These are phyloP conservation scores for Odocoileus virginianus DNA, from an alignment of 2,113 vertebrate species.

Conservation along the genomic window DNA sequence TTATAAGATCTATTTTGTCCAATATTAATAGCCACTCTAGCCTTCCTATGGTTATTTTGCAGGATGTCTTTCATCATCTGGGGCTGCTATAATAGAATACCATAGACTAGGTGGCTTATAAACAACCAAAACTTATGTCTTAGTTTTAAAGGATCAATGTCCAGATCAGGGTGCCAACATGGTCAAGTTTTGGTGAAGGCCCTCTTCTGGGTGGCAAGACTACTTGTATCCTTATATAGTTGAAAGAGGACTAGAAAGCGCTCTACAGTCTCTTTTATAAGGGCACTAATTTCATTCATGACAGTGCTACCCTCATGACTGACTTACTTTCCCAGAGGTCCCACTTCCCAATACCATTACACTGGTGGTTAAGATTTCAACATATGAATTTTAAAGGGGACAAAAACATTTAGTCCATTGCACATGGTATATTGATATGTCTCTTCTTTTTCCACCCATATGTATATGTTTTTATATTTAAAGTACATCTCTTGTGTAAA, in stretches of 20 bases:
- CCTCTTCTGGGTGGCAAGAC: neutral
- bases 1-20: neutral
- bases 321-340: neutral
- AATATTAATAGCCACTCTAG: neutral
- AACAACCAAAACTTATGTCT: neutral
- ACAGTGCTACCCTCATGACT: neutral
- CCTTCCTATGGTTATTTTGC: neutral
- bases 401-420: neutral
- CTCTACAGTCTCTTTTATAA: neutral
- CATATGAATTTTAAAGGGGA: neutral
- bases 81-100: neutral
- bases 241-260: neutral
- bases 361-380: neutral
- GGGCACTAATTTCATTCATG: neutral
- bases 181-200: neutral
- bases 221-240: neutral
- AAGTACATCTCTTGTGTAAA: neutral
- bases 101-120: neutral
- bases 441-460: neutral
- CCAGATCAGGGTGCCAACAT: neutral
- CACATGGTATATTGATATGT: neutral
- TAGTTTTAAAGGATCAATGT: neutral
- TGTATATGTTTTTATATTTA: neutral
- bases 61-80: neutral
- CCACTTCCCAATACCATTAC: neutral